Percentiles rank a stretch among this genome's conserved stretches.
Evolutionary conservation across 1,140 invertebrate genomes (phyloP).

Genomic region (Wiebesia pumilae): DNA sequence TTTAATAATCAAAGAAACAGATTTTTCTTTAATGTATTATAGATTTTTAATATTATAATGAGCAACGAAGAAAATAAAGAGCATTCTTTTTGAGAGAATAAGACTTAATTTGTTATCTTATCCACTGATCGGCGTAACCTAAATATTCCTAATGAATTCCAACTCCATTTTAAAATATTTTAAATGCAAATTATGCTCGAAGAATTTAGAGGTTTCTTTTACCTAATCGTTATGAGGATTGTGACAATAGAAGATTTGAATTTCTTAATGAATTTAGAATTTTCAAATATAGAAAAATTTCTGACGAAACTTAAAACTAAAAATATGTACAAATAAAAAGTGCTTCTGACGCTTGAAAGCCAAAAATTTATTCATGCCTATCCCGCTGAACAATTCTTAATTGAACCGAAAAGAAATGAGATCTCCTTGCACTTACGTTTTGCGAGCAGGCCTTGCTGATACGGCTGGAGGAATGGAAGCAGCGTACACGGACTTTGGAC

Average conservation of each 20-base stretch:
- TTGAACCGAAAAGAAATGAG: constrained; percentile 45
- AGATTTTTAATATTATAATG: constrained; percentile 41
- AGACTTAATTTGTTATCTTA: constrained; percentile 25
- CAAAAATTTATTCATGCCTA: constrained; percentile 42
- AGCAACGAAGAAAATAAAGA: constrained; percentile 59
- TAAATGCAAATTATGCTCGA: constrained; percentile 37
- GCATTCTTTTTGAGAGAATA: constrained; percentile 58
- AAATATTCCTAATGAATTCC: constrained; percentile 6
- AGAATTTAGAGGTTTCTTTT: constrained; percentile 4
- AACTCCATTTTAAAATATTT: background rate
- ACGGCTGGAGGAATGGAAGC: constrained; percentile 79
- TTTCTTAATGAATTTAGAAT: constrained; percentile 17
- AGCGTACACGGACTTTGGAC: constrained; percentile 81
- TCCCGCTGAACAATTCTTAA: constrained; percentile 44
- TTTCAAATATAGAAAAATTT: constrained; percentile 32
- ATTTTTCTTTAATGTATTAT: constrained; percentile 30
- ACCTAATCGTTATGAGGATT: constrained; percentile 21
- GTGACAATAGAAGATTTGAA: background rate
- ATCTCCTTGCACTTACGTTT: constrained; percentile 66
- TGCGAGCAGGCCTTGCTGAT: constrained; percentile 83
- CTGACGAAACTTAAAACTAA: constrained; percentile 39
- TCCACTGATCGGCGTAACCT: constrained; percentile 46
- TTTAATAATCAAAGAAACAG: constrained; percentile 26
- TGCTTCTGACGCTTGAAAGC: constrained; percentile 49
- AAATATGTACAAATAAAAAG: constrained; percentile 53